These are phyloP conservation scores for cat (Felis catus) DNA, from an alignment of 2,113 vertebrate species.

Conservation along the genomic window F.catus_Fca126_mat1.0 CM031412.1:208943001-208943500, in stretches of 20 bases:
- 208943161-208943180: background rate
- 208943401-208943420: background rate
- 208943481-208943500: background rate
- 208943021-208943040: slow-evolving; percentile 8
- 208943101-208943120: slow-evolving; percentile 29
- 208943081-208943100: slow-evolving; percentile 50
- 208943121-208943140: background rate
- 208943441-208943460: slow-evolving; percentile 19
- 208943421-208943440: background rate
- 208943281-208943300: background rate
- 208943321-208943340: background rate
- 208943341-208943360: background rate
- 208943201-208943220: background rate
- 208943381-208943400: background rate
- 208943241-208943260: background rate
- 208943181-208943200: background rate
- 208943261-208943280: background rate
- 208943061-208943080: slow-evolving; percentile 34
- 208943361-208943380: background rate
- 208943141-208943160: background rate
- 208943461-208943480: background rate
- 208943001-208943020: slow-evolving; percentile 60
- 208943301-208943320: slow-evolving; percentile 13
- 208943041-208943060: slow-evolving; percentile 51
- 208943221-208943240: background rate